A percentile compares a stretch with the other conserved stretches of the same genome.
Conservation (phyloP, 1,140 invertebrate species). For the Hylaeus volcanicus region DNA sequence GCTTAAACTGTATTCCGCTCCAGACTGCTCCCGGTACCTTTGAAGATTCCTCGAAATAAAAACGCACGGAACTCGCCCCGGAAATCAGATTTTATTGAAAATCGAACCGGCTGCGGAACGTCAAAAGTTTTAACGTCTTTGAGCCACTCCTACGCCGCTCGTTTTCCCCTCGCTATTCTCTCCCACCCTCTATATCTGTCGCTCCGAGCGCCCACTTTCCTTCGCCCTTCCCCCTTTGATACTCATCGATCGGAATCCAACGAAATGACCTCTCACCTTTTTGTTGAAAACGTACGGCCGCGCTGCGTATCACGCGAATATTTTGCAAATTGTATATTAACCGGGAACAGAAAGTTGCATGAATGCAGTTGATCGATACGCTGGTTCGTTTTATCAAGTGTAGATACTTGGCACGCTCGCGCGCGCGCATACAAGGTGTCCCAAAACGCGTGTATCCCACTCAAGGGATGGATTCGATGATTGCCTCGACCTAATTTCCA, state of each 20-base stretch:
- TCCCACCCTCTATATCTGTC: background rate
- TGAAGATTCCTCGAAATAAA: constrained; percentile 47
- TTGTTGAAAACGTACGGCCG: background rate
- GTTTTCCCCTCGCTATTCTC: background rate
- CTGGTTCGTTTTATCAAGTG: constrained; percentile 40
- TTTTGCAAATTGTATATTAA: constrained; percentile 58
- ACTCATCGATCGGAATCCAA: constrained; percentile 47
- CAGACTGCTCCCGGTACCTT: constrained; percentile 22
- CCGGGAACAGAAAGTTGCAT: constrained; percentile 51
- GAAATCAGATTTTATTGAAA: constrained; percentile 61
- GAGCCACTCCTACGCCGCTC: background rate
- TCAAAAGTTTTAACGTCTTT: constrained; percentile 59
- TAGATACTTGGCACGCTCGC: constrained; percentile 10
- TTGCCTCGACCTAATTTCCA: no score
- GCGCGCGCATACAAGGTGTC: background rate
- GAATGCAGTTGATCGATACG: constrained; percentile 62
- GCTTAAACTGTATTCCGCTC: constrained; percentile 47
- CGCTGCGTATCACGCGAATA: constrained; percentile 52
- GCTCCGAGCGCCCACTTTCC: background rate
- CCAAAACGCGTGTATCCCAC: no score
- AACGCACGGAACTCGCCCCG: constrained; percentile 17
- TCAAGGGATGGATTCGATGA: no score
- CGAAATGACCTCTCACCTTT: constrained; percentile 56
- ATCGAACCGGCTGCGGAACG: constrained; percentile 46
- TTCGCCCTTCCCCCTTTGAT: background rate